phyloP scores from a whole-genome alignment of 2,113 vertebrate species.

The Gadus macrocephalus region DNA sequence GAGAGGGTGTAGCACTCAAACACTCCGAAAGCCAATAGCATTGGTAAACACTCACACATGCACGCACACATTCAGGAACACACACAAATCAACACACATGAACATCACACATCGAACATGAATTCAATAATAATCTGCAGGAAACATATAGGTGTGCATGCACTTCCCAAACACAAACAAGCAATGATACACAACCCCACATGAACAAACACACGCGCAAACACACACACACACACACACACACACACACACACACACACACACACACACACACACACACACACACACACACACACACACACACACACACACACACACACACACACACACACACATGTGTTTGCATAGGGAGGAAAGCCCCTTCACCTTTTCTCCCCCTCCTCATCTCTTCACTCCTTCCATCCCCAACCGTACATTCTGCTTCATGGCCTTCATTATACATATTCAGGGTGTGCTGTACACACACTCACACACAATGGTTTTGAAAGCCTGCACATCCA shows the following conservation, averaged over 20 bases:
- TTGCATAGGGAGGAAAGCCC: too few species aligned
- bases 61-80: constrained; percentile 1
- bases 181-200: neutral
- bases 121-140: too few species aligned
- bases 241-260: constrained; percentile 5
- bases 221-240: constrained; percentile 1
- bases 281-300: neutral
- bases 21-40: neutral
- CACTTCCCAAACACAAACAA: neutral
- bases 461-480: neutral
- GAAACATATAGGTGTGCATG: too few species aligned
- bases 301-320: neutral
- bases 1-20: neutral
- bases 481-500: neutral
- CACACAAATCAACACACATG: neutral
- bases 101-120: too few species aligned
- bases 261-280: neutral
- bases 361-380: neutral
- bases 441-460: neutral
- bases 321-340: too few species aligned
- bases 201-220: neutral
- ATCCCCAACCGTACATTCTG: neutral
- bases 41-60: neutral
- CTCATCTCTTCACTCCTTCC: neutral
- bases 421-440: neutral